phyloP scores from a whole-genome alignment of 2,113 vertebrate species.

The Centropus unirufus region DNA sequence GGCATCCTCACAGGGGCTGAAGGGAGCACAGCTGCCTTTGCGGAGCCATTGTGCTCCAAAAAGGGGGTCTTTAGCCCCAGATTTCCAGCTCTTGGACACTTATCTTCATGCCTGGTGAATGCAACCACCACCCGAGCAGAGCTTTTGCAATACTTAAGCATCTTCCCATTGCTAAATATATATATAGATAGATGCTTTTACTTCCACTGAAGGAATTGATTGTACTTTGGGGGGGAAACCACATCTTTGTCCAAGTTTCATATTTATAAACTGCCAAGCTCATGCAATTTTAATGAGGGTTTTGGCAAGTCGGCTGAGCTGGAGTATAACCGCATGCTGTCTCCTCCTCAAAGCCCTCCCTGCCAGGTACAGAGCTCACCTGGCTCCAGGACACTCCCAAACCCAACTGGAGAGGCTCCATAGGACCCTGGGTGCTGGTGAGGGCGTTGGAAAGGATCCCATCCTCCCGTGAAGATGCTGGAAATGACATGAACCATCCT shows the following conservation, averaged over 20 bases:
- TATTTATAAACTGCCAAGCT: not conserved
- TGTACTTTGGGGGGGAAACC: not conserved
- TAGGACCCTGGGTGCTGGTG: not conserved
- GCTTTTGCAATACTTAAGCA: not conserved
- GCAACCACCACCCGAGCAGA: not conserved
- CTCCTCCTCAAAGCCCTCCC: not conserved
- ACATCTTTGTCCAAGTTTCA: not conserved
- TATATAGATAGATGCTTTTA: not conserved
- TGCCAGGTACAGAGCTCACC: not conserved
- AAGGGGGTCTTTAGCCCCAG: fast-evolving
- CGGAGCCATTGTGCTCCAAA: fast-evolving
- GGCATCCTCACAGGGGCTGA: fast-evolving
- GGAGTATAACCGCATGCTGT: fast-evolving
- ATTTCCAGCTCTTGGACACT: not conserved
- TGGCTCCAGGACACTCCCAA: not conserved
- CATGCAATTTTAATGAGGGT: not conserved
- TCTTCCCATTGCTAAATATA: not conserved
- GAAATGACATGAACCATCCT: not conserved
- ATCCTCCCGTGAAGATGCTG: not conserved
- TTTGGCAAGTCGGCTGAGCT: not conserved
- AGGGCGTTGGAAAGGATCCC: not conserved
- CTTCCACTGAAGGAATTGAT: not conserved
- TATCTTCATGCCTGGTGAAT: not conserved
- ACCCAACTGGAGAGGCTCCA: not conserved
- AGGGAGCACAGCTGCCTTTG: not conserved